Conservation (phyloP, 2,888 invertebrate species). For the Dysmachus trigonus region DNA sequence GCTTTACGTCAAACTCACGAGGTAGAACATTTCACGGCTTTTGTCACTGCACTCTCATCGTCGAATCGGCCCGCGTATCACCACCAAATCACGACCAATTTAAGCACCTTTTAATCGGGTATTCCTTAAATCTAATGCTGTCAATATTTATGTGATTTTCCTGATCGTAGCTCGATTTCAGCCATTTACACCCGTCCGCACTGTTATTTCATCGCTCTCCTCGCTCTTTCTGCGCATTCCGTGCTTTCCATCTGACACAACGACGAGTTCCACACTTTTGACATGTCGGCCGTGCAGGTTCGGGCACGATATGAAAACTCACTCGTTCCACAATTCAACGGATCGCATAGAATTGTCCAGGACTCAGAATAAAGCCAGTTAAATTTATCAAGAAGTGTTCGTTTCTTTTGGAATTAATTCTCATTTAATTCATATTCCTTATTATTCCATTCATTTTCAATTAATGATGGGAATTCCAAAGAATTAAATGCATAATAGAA, state of each 20-base stretch:
- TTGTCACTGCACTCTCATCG: neutral
- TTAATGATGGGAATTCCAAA: too few species aligned
- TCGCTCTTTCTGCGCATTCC: conserved; percentile 39
- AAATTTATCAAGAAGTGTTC: too few species aligned
- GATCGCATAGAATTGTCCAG: too few species aligned
- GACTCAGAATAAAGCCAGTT: too few species aligned
- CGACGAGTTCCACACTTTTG: neutral
- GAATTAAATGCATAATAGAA: too few species aligned
- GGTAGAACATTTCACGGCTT: conserved; percentile 15
- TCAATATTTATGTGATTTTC: neutral
- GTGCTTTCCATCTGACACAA: conserved; percentile 4
- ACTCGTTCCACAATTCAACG: neutral
- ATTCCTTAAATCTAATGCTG: neutral
- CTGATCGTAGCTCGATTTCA: conserved; percentile 6
- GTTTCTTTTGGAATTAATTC: too few species aligned
- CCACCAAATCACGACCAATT: neutral
- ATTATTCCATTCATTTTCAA: too few species aligned
- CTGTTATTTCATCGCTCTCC: conserved; percentile 32
- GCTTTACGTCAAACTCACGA: conserved; percentile 18
- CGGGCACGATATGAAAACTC: neutral
- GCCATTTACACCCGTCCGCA: conserved; percentile 28
- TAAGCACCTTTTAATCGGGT: neutral
- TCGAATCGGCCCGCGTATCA: neutral
- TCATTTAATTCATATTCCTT: too few species aligned
- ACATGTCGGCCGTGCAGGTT: conserved; percentile 33